Percentiles rank a stretch among this genome's conserved stretches.
Evolutionary conservation across 2,888 invertebrate genomes (phyloP).

Genomic region (Holacanthella duospinosa): DNA sequence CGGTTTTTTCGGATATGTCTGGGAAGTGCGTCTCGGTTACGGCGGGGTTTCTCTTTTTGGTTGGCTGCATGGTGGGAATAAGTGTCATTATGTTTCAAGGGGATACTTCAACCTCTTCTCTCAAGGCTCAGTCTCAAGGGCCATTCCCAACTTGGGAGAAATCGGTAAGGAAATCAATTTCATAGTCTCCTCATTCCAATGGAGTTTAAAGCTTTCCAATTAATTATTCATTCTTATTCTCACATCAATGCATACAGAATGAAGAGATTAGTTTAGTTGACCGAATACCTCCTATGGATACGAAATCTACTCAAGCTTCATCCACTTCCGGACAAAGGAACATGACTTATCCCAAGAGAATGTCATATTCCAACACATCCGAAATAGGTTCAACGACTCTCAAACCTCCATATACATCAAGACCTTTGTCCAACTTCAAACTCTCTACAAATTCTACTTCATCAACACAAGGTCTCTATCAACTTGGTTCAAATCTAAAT

Average conservation of each 20-base stretch:
- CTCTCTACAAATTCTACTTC: neutral
- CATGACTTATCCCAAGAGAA: neutral
- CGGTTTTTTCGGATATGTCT: constrained; percentile 12
- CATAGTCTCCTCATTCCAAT: neutral
- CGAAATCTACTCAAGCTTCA: neutral
- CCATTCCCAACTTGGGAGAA: neutral
- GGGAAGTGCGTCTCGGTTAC: constrained; percentile 22
- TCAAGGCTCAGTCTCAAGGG: neutral
- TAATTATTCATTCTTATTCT: neutral
- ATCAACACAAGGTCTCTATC: neutral
- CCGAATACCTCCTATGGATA: neutral
- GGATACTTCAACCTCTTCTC: neutral
- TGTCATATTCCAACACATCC: too few species aligned
- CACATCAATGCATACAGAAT: neutral
- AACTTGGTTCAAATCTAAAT: neutral
- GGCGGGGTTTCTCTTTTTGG: constrained; percentile 30
- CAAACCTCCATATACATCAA: too few species aligned
- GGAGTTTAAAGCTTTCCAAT: neutral
- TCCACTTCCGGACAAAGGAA: neutral
- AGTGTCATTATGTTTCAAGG: constrained; percentile 25
- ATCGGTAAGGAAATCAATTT: neutral
- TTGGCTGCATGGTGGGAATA: constrained; percentile 32
- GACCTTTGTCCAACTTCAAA: too few species aligned
- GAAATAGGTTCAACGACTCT: too few species aligned
- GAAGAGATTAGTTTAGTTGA: neutral